Conservation (phyloP, 2,113 vertebrate genomes). For the Loxodonta africana region DNA sequence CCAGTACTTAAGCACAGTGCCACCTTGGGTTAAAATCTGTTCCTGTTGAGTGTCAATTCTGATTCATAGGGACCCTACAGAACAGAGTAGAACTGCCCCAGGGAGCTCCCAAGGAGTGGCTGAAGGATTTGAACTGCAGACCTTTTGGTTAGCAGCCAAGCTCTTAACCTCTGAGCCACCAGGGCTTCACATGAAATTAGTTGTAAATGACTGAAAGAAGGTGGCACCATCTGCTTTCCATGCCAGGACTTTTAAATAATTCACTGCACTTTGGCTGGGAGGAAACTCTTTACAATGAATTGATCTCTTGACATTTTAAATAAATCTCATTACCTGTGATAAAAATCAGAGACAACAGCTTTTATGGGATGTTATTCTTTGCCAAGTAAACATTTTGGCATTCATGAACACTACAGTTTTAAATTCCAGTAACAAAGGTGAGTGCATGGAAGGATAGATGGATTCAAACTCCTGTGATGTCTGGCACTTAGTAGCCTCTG, state of each 20-base stretch:
- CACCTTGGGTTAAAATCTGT: too few relatives aligned
- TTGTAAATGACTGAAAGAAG: conserved; percentile 7
- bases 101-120: neutral
- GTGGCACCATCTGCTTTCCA: neutral
- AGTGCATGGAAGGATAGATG: neutral
- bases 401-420: conserved; percentile 17
- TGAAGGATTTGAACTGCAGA: neutral
- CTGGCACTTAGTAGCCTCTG: neutral
- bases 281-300: conserved; percentile 43
- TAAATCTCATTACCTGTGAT: neutral
- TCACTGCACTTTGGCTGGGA: conserved; percentile 8
- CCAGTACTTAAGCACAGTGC: too few relatives aligned
- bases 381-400: conserved; percentile 24
- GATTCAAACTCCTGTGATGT: neutral
- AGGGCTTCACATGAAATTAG: neutral
- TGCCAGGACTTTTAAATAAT: neutral
- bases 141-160: neutral
- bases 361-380: conserved; percentile 37
- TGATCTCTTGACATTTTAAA: conserved; percentile 50
- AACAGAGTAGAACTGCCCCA: too few relatives aligned
- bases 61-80: too few relatives aligned
- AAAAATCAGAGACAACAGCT: neutral
- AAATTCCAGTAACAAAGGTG: conserved; percentile 35
- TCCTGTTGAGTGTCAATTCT: too few relatives aligned
- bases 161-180: neutral